These are phyloP conservation scores for Harmothoe impar DNA, from an alignment of 2,888 invertebrate genomes.

Conservation along the genomic window DNA sequence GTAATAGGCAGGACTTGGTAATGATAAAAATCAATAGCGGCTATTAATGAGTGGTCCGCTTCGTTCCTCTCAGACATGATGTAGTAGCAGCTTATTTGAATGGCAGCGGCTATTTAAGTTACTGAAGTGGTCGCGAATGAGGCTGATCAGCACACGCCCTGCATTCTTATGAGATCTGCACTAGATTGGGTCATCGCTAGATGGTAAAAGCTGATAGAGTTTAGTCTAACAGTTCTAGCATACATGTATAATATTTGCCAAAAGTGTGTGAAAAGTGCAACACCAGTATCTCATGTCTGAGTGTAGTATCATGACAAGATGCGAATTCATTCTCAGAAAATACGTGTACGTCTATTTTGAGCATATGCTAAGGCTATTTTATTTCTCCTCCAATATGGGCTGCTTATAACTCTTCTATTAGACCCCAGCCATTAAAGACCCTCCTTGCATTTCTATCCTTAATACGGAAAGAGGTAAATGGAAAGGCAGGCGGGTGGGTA, in stretches of 20 bases:
- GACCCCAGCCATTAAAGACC: no score
- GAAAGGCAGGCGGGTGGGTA: no score
- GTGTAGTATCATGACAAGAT: no score
- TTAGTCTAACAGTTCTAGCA: background rate
- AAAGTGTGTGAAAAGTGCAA: no score
- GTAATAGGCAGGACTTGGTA: background rate
- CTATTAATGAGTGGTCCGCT: background rate
- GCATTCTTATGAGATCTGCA: background rate
- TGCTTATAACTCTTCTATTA: no score
- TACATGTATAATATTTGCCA: background rate
- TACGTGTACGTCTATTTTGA: no score
- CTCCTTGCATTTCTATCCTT: no score
- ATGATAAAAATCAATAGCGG: background rate
- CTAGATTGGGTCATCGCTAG: background rate
- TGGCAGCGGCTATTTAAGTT: conserved; percentile 9
- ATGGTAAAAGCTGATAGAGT: background rate
- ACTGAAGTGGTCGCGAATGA: background rate
- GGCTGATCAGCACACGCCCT: background rate
- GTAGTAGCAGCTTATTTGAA: background rate
- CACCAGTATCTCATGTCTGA: no score
- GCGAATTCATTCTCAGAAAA: no score
- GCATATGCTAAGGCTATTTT: no score
- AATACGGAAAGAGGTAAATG: no score
- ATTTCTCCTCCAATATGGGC: no score
- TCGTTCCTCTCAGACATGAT: background rate